Evolutionary conservation across 64 coral and sea anemone genomes (phyloP), one percentile per base, ranked within the genome.

Genomic region (Pachyseris speciosa): DNA sequence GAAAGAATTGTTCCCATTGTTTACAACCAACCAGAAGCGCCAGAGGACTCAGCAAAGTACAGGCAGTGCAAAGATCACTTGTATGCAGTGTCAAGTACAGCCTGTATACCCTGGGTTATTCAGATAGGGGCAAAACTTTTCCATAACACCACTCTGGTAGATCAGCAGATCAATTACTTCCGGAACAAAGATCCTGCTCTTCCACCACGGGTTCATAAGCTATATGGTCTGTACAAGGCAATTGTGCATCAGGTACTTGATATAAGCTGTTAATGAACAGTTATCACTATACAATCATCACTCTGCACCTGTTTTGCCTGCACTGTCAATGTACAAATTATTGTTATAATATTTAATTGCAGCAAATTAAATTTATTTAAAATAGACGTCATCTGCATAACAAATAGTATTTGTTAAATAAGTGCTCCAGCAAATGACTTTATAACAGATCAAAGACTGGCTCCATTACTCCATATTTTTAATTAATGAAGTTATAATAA

Each of bases 1-100:
- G 67, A 87, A 34, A 44, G 84, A 72, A 87, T 87, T 49, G 84
- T 87, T 16, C 84, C 84, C 9, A 33, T 72, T 53, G 66, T 87
- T 22, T 87, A 87, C 36, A 13, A 37, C 25, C 17, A 44, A 71
- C 84, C 84, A 7, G 32, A 71, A 42, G 11, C 66, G 3, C 84
- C 84, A 1, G 45, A 87, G 16, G 67, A 87, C 44, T 28, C 67
- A 7, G 33, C 64, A 19, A 28, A 69, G 29, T 87, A 87, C 67
- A 72, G 84, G 33, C 20, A 51, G 22, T 37, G 16, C 17, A 87
- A 71, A 52, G 66, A 87, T 20, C 2, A 6, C 12, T 19, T 72
- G 13, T 31, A 20, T 22, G 11, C 10, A 31, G 22, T 34, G 9
- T 33, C 45, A 37, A 57, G 1, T 5, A 87, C 84, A 53, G 64